phyloP scores from a whole-genome alignment of 2,888 invertebrate species.

The Axea sp. region DNA sequence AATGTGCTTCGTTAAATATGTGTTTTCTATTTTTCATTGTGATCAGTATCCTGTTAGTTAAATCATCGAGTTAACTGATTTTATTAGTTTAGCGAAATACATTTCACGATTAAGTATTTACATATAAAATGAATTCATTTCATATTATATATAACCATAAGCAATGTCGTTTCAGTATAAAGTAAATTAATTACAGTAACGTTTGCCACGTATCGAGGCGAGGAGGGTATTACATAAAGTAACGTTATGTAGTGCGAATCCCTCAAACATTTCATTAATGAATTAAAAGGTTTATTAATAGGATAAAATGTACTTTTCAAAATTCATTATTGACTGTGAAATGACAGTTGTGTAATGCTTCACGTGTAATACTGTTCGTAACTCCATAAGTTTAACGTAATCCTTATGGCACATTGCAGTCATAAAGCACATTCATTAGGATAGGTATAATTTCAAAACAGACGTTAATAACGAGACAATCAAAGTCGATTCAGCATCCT shows the following conservation, averaged over 20 bases:
- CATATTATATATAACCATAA: not conserved
- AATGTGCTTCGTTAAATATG: slow-evolving; percentile 27
- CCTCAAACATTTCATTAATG: no score
- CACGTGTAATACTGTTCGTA: slow-evolving; percentile 24
- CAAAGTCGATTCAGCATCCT: slow-evolving; percentile 53
- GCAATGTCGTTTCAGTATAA: no score
- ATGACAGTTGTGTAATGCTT: slow-evolving; percentile 30
- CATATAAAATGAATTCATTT: slow-evolving; percentile 1
- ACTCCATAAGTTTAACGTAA: slow-evolving; percentile 21
- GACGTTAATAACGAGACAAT: slow-evolving; percentile 56
- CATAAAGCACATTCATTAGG: slow-evolving; percentile 49
- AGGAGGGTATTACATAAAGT: no score
- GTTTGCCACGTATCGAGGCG: no score
- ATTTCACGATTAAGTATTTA: slow-evolving; percentile 4
- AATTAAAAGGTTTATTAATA: no score
- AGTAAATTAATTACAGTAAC: not conserved
- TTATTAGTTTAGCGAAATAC: slow-evolving; percentile 9
- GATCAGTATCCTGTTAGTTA: not conserved
- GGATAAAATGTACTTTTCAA: no score
- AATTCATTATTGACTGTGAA: slow-evolving; percentile 34
- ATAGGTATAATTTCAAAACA: slow-evolving; percentile 47
- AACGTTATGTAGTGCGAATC: no score
- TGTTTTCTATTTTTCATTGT: slow-evolving; percentile 23
- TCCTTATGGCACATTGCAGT: slow-evolving; percentile 39
- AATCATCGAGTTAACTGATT: slow-evolving; percentile 25